These are phyloP conservation scores for Pterostichus niger DNA, from an alignment of 2,888 invertebrate genomes.

Conservation along the genomic window DNA sequence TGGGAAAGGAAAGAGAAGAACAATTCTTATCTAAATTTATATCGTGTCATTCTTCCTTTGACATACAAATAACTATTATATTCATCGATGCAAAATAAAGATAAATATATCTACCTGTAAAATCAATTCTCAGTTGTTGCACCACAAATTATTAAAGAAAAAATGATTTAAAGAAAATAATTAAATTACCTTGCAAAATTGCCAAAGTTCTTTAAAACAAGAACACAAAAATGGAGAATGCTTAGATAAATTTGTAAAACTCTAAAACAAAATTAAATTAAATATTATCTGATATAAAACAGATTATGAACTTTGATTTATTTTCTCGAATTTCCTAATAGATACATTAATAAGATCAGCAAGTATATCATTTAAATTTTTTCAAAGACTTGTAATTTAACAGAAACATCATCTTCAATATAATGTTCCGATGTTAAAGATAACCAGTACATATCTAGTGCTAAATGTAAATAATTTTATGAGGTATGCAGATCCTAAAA, in stretches of 20 bases:
- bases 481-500: slow-evolving; percentile 32
- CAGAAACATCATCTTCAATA: slow-evolving; percentile 18
- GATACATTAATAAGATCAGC: slow-evolving; percentile 52
- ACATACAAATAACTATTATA: too few species aligned
- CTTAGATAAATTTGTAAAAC: slow-evolving; percentile 34
- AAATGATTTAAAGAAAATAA: too few species aligned
- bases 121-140: too few species aligned
- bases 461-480: slow-evolving; percentile 59
- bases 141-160: too few species aligned
- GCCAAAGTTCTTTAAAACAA: slow-evolving; percentile 61
- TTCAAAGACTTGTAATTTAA: slow-evolving; percentile 53
- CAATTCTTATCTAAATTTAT: too few species aligned
- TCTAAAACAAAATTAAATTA: slow-evolving; percentile 26
- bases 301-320: slow-evolving; percentile 4
- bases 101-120: too few species aligned
- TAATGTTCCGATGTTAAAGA: slow-evolving; percentile 26
- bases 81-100: too few species aligned
- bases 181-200: slow-evolving; percentile 28
- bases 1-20: too few species aligned
- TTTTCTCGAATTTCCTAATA: slow-evolving; percentile 43
- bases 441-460: slow-evolving; percentile 55
- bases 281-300: background rate
- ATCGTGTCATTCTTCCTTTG: too few species aligned
- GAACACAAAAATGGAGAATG: slow-evolving; percentile 50
- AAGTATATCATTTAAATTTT: slow-evolving; percentile 35